phyloP scores from a whole-genome alignment of 2,113 vertebrate genomes.

The Erythrocebus patas region DNA sequence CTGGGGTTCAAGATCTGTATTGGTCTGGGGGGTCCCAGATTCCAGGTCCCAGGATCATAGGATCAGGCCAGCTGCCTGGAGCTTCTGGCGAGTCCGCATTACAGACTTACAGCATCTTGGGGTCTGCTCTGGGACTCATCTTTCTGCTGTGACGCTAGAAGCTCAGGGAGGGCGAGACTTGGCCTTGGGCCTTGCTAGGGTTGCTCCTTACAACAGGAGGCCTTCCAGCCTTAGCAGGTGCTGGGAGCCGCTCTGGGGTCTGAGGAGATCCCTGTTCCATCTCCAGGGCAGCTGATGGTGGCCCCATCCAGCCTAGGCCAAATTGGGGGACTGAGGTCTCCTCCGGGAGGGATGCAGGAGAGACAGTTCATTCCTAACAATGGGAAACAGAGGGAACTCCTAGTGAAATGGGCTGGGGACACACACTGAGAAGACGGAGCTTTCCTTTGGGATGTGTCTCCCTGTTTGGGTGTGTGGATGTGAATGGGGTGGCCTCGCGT shows the following conservation, averaged over 20 bases:
- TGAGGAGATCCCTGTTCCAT: neutral
- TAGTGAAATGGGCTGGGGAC: neutral
- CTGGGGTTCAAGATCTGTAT: neutral
- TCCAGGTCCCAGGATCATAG: neutral
- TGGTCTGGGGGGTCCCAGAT: neutral
- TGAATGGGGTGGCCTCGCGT: neutral
- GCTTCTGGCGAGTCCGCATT: neutral
- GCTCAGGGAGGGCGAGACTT: neutral
- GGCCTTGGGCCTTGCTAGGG: neutral
- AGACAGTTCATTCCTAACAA: neutral
- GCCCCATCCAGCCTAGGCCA: neutral
- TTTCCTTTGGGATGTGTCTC: neutral
- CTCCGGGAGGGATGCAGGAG: neutral
- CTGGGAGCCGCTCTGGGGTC: neutral
- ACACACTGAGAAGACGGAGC: neutral
- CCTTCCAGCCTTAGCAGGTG: neutral
- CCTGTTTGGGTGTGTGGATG: neutral
- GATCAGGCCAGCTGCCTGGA: neutral
- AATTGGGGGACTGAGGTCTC: neutral
- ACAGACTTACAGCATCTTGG: neutral
- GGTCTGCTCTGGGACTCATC: neutral
- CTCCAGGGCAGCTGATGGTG: neutral
- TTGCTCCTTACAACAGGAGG: neutral
- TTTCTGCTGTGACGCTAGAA: neutral
- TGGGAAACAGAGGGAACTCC: neutral